These are phyloP conservation scores for Machimus atricapillus DNA, from an alignment of 2,888 invertebrate species.

Conservation along the genomic window DNA sequence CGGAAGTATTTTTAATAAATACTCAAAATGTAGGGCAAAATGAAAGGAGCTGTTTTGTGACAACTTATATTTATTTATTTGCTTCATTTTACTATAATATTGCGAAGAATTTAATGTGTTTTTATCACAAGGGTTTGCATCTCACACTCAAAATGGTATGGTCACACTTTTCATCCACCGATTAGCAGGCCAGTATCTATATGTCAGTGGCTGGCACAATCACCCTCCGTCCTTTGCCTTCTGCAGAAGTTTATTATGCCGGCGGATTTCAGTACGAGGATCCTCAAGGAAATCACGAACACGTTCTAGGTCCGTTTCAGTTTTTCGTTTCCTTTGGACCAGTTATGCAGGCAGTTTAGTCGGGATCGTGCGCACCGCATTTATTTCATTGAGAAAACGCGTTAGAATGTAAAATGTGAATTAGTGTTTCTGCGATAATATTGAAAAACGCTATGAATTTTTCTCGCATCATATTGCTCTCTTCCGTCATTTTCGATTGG, in stretches of 20 bases:
- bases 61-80: too few species aligned
- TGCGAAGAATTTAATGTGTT: too few species aligned
- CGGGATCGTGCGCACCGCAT: neutral
- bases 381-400: neutral
- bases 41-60: too few species aligned
- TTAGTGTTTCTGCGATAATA: neutral
- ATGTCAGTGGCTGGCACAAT: neutral
- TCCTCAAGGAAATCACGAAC: neutral
- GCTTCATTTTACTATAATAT: too few species aligned
- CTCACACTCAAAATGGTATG: too few species aligned
- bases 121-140: too few species aligned
- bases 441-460: neutral
- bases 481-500: neutral
- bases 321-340: neutral
- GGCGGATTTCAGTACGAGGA: neutral
- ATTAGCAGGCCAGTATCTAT: too few species aligned
- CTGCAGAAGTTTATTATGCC: neutral
- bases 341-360: neutral
- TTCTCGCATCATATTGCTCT: neutral
- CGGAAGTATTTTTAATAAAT: too few species aligned
- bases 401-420: neutral
- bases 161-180: too few species aligned
- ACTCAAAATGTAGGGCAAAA: too few species aligned
- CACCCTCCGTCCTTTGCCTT: neutral
- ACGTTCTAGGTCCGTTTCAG: neutral